A percentile compares a stretch with the other conserved stretches of the same genome.
Evolutionary conservation across 2,888 invertebrate species (phyloP).

Genomic region (Catocala fraxini): DNA sequence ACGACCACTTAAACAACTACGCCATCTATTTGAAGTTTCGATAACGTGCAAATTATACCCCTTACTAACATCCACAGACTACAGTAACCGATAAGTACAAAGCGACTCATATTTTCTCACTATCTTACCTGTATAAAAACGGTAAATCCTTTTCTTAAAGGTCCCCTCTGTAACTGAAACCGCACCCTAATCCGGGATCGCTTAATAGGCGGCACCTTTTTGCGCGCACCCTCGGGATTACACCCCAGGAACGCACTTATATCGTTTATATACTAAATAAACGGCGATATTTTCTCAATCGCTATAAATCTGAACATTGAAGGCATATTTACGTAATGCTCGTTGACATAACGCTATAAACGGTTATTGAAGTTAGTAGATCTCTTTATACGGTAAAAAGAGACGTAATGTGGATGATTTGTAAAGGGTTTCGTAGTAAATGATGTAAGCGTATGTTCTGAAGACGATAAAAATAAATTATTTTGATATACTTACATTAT

Average conservation of each 20-base stretch:
- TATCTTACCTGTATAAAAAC: no score
- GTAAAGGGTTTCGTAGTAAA: background rate
- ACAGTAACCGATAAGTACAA: no score
- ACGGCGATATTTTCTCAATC: constrained; percentile 23
- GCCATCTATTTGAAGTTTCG: no score
- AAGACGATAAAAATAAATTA: no score
- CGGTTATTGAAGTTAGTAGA: constrained; percentile 3
- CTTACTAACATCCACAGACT: no score
- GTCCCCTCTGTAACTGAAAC: background rate
- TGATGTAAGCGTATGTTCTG: background rate
- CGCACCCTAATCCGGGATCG: constrained; percentile 20
- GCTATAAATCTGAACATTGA: constrained; percentile 2
- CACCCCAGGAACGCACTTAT: constrained; percentile 11
- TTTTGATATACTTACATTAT: no score
- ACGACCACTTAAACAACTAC: no score
- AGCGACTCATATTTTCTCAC: no score
- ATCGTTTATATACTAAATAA: constrained; percentile 28
- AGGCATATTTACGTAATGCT: constrained; percentile 5
- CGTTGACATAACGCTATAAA: background rate
- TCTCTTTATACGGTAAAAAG: background rate
- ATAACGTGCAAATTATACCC: no score
- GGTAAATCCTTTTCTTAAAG: background rate
- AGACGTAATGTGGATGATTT: background rate
- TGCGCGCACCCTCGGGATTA: constrained; percentile 34
- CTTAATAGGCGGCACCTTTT: constrained; percentile 25